Base-by-base conservation (phyloP, 2,888 invertebrate genomes). In the Ennomos fuscantarius region DNA sequence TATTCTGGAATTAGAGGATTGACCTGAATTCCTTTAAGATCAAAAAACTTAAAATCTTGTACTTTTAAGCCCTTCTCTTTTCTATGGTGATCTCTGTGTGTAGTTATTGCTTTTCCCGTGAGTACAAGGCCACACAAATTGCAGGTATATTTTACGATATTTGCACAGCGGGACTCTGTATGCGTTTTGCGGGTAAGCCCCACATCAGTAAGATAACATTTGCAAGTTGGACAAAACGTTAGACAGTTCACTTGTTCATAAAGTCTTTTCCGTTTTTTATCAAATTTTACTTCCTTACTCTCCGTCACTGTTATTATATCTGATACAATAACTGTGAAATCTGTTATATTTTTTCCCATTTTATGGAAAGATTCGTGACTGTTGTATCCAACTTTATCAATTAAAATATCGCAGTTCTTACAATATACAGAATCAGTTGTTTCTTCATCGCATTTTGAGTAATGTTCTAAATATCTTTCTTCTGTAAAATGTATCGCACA, bases 401-500 rank as follows among this genome's bases (percentile, higher is more conserved):
- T 68, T 55, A 83, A 66, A 67, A 84, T 78, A 58, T 85, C 80
- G 69, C 88, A 89, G 48, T 65, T 44, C 54, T 72, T 78, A 67
- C 88, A 89, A 62, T 82, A 79, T 3, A 65, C 57, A 36, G 80
- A 78, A 34, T 75, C 63, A 8, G 66, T 57, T 39, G 69, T 58
- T 60, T 69, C 65, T 32, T 49, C 57, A 42, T 69, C 78, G 68
- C 88, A 89, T 33, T 61, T 62, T 45, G 56, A 13, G 63, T 66
- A 74, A 63, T 89, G 88, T 39, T 64, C 43, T 10, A 76, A 60
- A 65, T 79, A 81, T 52, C 65, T 72, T 24, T 73, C 66, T 73
- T 85, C 83, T 52, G 65, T 70, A 55, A 82, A 87, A 71, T 86
- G 81, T 13, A 82, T 73, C 33, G 73, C 62, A 69, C 88, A 88